These are phyloP conservation scores for Trypoxylon attenuatum DNA, from an alignment of 2,888 invertebrate genomes.

Conservation along the genomic window DNA sequence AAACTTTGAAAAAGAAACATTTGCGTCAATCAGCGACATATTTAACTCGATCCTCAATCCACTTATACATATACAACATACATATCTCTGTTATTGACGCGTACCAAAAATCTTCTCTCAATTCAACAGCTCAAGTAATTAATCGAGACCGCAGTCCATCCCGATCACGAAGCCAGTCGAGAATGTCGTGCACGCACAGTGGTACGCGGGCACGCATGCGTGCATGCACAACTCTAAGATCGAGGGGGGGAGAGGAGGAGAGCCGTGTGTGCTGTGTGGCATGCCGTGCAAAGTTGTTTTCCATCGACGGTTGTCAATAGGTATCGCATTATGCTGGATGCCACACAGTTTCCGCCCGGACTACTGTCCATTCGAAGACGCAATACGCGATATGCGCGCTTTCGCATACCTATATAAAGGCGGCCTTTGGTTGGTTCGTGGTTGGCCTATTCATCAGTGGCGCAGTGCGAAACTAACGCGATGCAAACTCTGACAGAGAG, in stretches of 20 bases:
- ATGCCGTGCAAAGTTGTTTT: slow-evolving; percentile 29
- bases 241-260: not conserved
- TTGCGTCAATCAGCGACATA: no score
- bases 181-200: not conserved
- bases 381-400: slow-evolving; percentile 34
- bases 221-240: no score
- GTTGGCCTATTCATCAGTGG: slow-evolving; percentile 20
- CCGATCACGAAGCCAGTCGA: not conserved
- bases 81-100: no score
- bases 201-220: not conserved
- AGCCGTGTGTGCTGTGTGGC: not conserved
- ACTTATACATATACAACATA: no score
- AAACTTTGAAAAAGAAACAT: no score
- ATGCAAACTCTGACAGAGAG: no score
- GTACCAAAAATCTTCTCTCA: slow-evolving; percentile 1
- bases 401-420: slow-evolving; percentile 48
- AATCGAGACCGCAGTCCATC: not conserved
- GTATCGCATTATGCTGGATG: slow-evolving; percentile 38
- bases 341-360: slow-evolving; percentile 34
- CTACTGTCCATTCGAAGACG: slow-evolving; percentile 46
- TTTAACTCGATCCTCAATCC: no score
- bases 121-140: not conserved
- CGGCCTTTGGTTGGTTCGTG: slow-evolving; percentile 20
- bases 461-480: not conserved
- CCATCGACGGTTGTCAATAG: slow-evolving; percentile 38